A percentile compares a stretch with the other conserved stretches of the same genome.
Conservation (phyloP, 2,888 invertebrate genomes). For the Plebejus melissa region DNA sequence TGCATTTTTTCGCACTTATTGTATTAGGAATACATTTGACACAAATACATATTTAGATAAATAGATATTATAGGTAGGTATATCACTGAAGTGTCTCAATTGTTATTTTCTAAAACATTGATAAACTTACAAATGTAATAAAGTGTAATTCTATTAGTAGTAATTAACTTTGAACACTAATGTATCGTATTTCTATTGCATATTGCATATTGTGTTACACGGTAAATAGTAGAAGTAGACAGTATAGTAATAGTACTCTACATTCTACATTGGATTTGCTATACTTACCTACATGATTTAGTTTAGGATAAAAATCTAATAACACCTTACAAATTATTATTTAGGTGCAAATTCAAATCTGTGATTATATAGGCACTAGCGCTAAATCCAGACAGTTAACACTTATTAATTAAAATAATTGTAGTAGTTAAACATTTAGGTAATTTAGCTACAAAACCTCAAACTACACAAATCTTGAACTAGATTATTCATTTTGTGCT, state of each 20-base stretch:
- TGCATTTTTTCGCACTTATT: neutral
- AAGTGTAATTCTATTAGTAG: constrained; percentile 23
- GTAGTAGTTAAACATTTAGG: too few relatives aligned
- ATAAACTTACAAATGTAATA: constrained; percentile 15
- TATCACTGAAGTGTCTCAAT: neutral
- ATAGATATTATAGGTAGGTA: neutral
- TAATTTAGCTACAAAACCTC: neutral
- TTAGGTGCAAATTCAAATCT: neutral
- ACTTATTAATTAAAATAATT: too few relatives aligned
- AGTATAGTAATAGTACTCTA: too few relatives aligned
- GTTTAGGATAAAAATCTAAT: too few relatives aligned
- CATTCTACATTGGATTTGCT: neutral
- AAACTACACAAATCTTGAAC: neutral
- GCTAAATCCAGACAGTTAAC: neutral
- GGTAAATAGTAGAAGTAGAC: neutral
- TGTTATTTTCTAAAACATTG: neutral
- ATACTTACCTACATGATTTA: neutral
- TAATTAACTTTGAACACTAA: constrained; percentile 7
- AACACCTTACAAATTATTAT: neutral
- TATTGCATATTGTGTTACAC: neutral
- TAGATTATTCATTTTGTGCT: neutral
- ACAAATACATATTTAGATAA: neutral
- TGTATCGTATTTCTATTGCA: constrained; percentile 2
- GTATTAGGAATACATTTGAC: neutral
- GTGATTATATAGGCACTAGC: neutral